phyloP scores from a whole-genome alignment of 1,140 invertebrate genomes.

The Oryctes rhinoceros region DNA sequence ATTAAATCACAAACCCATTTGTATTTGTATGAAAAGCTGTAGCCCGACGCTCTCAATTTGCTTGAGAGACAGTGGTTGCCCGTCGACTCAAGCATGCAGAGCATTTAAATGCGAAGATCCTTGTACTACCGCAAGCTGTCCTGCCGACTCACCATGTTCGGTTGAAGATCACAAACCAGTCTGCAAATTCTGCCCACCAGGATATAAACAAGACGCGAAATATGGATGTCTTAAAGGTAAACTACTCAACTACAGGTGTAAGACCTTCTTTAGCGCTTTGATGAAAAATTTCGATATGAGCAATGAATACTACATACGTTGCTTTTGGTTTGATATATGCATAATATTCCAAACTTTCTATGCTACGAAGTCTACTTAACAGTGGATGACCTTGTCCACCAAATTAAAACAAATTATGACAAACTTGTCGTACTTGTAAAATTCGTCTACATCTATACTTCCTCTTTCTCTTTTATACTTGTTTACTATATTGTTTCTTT shows the following conservation, averaged over 20 bases:
- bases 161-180: constrained; percentile 91
- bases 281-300: constrained; percentile 47
- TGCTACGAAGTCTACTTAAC: constrained; percentile 45
- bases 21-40: constrained; percentile 87
- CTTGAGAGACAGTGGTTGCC: constrained; percentile 87
- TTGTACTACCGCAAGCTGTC: constrained; percentile 80
- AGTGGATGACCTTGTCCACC: constrained; percentile 29
- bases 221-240: constrained; percentile 96
- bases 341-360: constrained; percentile 44
- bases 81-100: constrained; percentile 81
- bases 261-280: constrained; percentile 55
- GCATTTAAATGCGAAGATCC: constrained; percentile 91
- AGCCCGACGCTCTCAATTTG: constrained; percentile 86
- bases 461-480: constrained; percentile 37
- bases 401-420: constrained; percentile 13
- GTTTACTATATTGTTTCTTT: constrained; percentile 21
- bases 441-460: constrained; percentile 40
- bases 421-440: constrained; percentile 35
- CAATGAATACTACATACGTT: constrained; percentile 41
- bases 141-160: constrained; percentile 83
- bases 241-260: constrained; percentile 58
- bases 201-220: constrained; percentile 86
- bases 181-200: constrained; percentile 93
- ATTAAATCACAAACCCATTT: constrained; percentile 83
- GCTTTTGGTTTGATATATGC: constrained; percentile 44